A percentile compares a stretch with the other conserved stretches of the same genome.
phyloP scores from a whole-genome alignment of 2,888 invertebrate species.

The Yponomeuta cagnagella region DNA sequence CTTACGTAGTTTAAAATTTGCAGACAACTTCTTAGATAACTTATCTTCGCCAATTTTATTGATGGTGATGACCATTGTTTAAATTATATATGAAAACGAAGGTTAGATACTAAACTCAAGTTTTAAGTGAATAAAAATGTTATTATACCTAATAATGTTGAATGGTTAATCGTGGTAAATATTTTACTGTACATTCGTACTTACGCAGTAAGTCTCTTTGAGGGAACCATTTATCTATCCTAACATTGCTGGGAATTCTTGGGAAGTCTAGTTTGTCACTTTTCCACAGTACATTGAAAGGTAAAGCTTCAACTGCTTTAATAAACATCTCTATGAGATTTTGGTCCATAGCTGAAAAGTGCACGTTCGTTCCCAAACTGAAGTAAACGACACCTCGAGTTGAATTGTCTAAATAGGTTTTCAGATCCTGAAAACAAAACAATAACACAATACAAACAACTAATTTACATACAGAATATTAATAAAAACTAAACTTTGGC shows the following conservation, averaged over 20 bases:
- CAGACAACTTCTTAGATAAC: no score
- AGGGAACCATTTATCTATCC: conserved; percentile 36
- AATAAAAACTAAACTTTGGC: no score
- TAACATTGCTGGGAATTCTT: conserved; percentile 33
- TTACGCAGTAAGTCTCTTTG: conserved; percentile 37
- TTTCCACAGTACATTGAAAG: conserved; percentile 39
- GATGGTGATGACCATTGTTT: no score
- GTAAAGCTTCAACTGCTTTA: conserved; percentile 31
- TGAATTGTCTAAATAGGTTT: conserved; percentile 29
- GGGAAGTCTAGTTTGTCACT: conserved; percentile 31
- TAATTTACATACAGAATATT: no score
- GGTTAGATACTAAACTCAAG: no score
- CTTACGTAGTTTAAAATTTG: no score
- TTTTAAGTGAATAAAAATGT: no score
- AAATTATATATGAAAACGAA: no score
- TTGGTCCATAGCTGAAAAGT: conserved; percentile 25
- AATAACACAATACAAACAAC: no score
- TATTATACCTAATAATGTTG: no score
- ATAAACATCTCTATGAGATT: conserved; percentile 24
- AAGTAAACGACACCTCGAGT: conserved; percentile 33
- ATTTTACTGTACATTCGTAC: background rate
- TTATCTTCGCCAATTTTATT: no score
- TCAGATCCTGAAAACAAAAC: conserved; percentile 22
- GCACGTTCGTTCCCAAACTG: conserved; percentile 33
- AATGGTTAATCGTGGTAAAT: no score